These are phyloP conservation scores for Lateolabrax maculatus DNA, from an alignment of 2,797 vertebrate genomes.

Conservation along the genomic window DNA sequence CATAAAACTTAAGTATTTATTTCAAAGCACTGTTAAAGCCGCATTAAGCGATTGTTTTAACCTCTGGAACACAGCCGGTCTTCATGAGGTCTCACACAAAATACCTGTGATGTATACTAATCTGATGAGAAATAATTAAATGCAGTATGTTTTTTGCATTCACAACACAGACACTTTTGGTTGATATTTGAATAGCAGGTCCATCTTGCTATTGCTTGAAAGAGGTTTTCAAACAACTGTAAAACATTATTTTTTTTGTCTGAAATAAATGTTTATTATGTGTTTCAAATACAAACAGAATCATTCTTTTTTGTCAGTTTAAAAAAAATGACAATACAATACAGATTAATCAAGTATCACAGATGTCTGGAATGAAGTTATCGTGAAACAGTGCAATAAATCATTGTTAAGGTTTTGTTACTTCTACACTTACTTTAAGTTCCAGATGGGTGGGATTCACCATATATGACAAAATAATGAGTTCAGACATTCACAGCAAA, in stretches of 20 bases:
- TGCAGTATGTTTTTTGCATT: conserved; percentile 42
- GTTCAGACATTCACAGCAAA: conserved; percentile 21
- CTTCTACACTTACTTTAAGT: neutral
- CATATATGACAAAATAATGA: conserved; percentile 44
- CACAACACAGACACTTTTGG: conserved; percentile 16
- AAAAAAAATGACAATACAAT: neutral
- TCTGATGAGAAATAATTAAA: conserved; percentile 61
- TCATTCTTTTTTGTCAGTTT: neutral
- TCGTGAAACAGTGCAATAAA: conserved; percentile 18
- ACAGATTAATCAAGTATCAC: neutral
- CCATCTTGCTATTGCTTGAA: conserved; percentile 72
- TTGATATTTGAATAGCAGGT: conserved; percentile 71
- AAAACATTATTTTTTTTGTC: conserved; percentile 83
- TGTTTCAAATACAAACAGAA: conserved; percentile 75
- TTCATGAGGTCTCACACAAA: conserved; percentile 36
- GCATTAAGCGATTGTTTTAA: conserved; percentile 8
- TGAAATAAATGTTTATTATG: conserved; percentile 86
- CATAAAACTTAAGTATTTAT: conserved; percentile 29
- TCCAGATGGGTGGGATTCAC: conserved; percentile 23
- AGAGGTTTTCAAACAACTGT: conserved; percentile 77
- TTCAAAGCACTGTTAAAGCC: conserved; percentile 41
- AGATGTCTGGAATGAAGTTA: neutral
- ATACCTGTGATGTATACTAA: conserved; percentile 39
- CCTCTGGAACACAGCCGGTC: conserved; percentile 13
- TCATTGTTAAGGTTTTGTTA: conserved; percentile 19